Conservation (phyloP, 2,797 vertebrate species). For the Micropoecilia bifurca region DNA sequence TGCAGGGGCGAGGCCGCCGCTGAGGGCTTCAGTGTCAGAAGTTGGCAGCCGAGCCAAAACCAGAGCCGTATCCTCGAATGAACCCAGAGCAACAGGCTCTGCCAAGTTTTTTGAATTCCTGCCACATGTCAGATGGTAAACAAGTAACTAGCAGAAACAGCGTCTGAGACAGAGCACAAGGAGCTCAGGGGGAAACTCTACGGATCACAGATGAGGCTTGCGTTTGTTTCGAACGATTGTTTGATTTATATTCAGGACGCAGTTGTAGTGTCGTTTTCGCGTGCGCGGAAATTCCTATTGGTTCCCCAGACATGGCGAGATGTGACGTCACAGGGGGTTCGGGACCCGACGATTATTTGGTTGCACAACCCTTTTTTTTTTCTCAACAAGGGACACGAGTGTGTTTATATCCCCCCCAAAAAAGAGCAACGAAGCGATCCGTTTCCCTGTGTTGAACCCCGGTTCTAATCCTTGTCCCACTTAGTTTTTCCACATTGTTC, state of each 20-base stretch:
- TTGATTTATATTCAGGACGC: constrained; percentile 47
- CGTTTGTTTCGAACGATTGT: constrained; percentile 51
- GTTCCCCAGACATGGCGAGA: constrained; percentile 90
- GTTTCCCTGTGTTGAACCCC: neutral
- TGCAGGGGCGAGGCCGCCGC: constrained; percentile 77
- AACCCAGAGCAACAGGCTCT: constrained; percentile 78
- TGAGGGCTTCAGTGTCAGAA: constrained; percentile 83
- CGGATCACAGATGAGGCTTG: constrained; percentile 32
- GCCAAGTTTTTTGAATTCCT: constrained; percentile 80
- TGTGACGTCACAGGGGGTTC: constrained; percentile 89
- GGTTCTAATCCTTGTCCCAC: neutral
- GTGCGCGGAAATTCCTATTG: constrained; percentile 84
- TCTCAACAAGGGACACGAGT: constrained; percentile 39
- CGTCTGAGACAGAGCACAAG: constrained; percentile 46
- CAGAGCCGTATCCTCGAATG: constrained; percentile 83
- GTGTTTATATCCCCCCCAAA: constrained; percentile 21
- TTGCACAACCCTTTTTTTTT: constrained; percentile 69
- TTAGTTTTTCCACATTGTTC: constrained; percentile 1
- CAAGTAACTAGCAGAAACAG: constrained; percentile 70
- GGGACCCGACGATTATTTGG: constrained; percentile 77
- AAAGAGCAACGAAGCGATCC: constrained; percentile 8
- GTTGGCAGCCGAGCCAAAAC: constrained; percentile 84
- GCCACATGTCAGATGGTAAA: constrained; percentile 79
- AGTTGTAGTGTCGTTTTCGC: constrained; percentile 66
- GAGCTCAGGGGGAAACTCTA: constrained; percentile 25